Conservation (phyloP, 2,888 invertebrate species). For the Trachelus stipa region DNA sequence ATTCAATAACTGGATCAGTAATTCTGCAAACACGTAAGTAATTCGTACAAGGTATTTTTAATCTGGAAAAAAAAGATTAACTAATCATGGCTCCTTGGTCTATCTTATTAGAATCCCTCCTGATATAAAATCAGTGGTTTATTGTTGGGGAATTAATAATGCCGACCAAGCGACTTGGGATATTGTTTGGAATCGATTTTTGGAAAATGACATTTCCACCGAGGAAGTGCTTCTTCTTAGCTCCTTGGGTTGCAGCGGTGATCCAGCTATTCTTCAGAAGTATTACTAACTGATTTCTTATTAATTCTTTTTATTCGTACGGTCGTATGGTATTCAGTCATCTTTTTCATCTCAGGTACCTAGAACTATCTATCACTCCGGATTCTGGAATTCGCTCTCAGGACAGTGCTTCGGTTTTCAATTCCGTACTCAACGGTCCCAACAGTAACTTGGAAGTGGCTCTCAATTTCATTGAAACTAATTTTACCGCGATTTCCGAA, state of each 20-base stretch:
- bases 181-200: slow-evolving; percentile 74
- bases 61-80: background rate
- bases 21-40: background rate
- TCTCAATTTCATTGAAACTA: background rate
- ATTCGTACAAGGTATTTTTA: background rate
- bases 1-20: background rate
- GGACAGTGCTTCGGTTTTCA: background rate
- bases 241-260: slow-evolving; percentile 76
- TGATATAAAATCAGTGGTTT: slow-evolving; percentile 78
- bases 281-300: slow-evolving; percentile 46
- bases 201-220: slow-evolving; percentile 72
- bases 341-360: background rate
- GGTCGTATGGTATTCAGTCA: background rate
- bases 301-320: no score
- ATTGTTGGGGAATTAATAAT: slow-evolving; percentile 78
- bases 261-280: slow-evolving; percentile 70
- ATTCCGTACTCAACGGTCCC: background rate
- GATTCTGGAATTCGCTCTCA: background rate
- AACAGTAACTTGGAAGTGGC: background rate
- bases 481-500: slow-evolving; percentile 16
- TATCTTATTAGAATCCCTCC: background rate
- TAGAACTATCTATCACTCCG: background rate
- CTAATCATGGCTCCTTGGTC: background rate
- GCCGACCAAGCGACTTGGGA: slow-evolving; percentile 75
- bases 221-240: slow-evolving; percentile 77